Percentiles rank a stretch among this genome's conserved stretches.
Conservation (phyloP, 2,797 vertebrate species). For the Trachurus trachurus region DNA sequence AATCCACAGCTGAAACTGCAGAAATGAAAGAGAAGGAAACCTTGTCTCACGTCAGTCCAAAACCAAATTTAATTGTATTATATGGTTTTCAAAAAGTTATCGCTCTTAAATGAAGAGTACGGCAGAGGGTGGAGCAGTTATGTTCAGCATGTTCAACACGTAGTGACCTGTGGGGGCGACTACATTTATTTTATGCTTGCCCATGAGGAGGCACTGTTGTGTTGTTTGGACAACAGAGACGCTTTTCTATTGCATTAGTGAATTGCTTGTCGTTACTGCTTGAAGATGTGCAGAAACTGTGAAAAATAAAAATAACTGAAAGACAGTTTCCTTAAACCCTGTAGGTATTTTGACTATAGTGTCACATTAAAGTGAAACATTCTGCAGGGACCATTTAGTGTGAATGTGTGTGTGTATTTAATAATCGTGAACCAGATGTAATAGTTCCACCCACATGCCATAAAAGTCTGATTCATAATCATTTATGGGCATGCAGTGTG, state of each 20-base stretch:
- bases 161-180: constrained; percentile 7
- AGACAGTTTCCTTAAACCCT: neutral
- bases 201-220: constrained; percentile 11
- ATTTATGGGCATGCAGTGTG: constrained; percentile 1
- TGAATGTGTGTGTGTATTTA: neutral
- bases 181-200: neutral
- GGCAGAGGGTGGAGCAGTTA: constrained; percentile 16
- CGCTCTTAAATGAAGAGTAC: neutral
- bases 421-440: neutral
- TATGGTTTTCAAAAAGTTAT: neutral
- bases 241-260: neutral
- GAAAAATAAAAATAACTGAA: neutral
- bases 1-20: neutral
- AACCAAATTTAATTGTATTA: neutral
- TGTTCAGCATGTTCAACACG: constrained; percentile 5
- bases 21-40: neutral
- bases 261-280: neutral
- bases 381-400: neutral
- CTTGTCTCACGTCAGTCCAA: neutral
- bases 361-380: neutral
- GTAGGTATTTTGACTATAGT: neutral
- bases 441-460: neutral
- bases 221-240: neutral
- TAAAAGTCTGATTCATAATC: constrained; percentile 18
- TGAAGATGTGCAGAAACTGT: too few relatives aligned